These are phyloP conservation scores for Tachuris rubrigastra DNA, from an alignment of 2,113 vertebrate species.

Conservation along the genomic window DNA sequence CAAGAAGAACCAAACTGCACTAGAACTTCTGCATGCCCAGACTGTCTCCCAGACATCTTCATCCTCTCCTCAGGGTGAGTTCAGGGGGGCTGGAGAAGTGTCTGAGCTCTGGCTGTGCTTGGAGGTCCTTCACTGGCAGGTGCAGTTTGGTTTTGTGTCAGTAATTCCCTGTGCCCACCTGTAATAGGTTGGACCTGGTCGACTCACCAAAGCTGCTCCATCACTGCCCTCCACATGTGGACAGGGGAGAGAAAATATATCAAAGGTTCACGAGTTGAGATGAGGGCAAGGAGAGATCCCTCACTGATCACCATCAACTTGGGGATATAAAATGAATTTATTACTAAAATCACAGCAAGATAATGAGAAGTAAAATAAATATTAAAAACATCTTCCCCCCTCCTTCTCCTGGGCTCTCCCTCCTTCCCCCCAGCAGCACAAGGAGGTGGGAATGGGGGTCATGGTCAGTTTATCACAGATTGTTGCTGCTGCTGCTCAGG, in stretches of 20 bases:
- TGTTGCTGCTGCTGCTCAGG: neutral
- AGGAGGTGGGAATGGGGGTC: neutral
- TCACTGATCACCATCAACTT: neutral
- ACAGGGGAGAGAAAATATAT: neutral
- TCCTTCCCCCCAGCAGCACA: neutral
- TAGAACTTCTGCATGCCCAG: conserved; percentile 91
- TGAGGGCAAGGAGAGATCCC: neutral
- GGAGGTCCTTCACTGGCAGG: fast-evolving
- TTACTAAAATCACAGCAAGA: neutral
- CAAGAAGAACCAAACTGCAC: conserved; percentile 89
- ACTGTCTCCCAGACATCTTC: conserved; percentile 83
- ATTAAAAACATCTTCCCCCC: neutral
- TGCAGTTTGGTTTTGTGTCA: neutral
- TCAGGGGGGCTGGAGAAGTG: neutral
- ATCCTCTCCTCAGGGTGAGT: conserved; percentile 90
- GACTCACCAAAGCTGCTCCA: neutral
- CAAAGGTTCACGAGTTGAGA: neutral
- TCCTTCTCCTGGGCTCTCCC: neutral
- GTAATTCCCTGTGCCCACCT: neutral
- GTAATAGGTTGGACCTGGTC: neutral
- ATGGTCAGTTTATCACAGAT: neutral
- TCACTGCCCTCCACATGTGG: neutral
- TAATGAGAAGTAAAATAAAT: neutral
- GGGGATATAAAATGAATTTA: neutral
- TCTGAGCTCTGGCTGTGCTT: neutral